A percentile compares a stretch with the other conserved stretches of the same genome.
These are phyloP conservation scores for Sarcophaga caerulescens DNA, from an alignment of 2,888 invertebrate genomes.

Conservation along the genomic window DNA sequence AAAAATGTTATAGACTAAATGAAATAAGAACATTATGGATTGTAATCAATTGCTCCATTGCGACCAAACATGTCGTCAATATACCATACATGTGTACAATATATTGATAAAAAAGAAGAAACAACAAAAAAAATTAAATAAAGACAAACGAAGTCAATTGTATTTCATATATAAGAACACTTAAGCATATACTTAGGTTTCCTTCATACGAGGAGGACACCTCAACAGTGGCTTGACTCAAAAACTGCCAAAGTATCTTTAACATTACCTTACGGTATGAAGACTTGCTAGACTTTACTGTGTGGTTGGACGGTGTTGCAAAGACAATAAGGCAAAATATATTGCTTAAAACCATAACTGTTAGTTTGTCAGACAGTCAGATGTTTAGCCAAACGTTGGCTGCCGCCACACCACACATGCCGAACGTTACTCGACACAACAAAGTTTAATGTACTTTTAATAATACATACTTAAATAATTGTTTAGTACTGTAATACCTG, in stretches of 20 bases:
- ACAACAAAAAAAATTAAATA: not conserved
- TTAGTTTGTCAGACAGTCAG: no score
- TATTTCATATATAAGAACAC: constrained; percentile 4
- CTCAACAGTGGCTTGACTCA: not conserved
- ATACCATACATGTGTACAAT: not conserved
- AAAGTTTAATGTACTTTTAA: constrained; percentile 79
- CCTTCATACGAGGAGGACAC: no score
- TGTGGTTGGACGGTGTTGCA: no score
- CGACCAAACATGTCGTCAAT: constrained; percentile 65
- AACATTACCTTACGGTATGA: no score
- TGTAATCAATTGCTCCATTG: constrained; percentile 75
- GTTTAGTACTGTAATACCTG: constrained; percentile 52
- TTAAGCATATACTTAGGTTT: no score
- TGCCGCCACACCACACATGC: not conserved
- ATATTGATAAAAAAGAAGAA: not conserved
- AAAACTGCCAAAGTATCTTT: not conserved
- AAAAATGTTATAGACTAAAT: constrained; percentile 29
- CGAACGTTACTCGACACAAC: constrained; percentile 24
- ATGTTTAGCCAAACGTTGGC: no score
- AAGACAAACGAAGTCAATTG: constrained; percentile 34
- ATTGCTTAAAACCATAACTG: no score
- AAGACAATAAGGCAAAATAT: no score
- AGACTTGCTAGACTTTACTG: no score
- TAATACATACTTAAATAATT: constrained; percentile 71
- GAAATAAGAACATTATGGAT: constrained; percentile 51